Evolutionary conservation across 2,888 invertebrate genomes (phyloP).

Genomic region (Heliconius erato): DNA sequence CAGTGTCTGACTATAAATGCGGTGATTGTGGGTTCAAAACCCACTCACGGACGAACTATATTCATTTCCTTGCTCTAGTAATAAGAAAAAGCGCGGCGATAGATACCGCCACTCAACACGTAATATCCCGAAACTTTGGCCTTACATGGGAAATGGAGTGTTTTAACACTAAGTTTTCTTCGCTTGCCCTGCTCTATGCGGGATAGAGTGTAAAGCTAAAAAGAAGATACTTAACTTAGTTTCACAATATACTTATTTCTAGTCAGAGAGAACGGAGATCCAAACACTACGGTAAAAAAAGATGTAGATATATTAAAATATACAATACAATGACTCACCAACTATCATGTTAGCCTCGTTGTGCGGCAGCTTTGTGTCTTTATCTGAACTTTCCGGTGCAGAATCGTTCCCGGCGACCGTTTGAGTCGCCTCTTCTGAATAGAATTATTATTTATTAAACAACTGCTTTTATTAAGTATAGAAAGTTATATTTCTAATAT

Average conservation of each 20-base stretch:
- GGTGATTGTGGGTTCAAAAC: no score
- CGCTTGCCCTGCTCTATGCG: neutral
- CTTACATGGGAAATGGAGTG: no score
- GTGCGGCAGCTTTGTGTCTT: constrained; percentile 75
- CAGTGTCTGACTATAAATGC: no score
- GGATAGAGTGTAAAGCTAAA: neutral
- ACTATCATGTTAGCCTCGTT: constrained; percentile 81
- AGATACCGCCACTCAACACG: no score
- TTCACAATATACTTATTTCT: no score
- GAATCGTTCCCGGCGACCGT: constrained; percentile 68
- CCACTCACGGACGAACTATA: no score
- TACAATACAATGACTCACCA: constrained; percentile 65
- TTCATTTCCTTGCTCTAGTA: no score
- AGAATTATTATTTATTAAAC: neutral
- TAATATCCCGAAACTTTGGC: no score
- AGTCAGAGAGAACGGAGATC: no score
- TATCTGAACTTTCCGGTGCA: constrained; percentile 57
- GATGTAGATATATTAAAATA: neutral
- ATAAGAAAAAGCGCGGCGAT: no score
- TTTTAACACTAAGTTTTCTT: neutral
- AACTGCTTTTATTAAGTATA: neutral
- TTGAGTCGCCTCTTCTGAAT: constrained; percentile 73
- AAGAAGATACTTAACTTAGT: no score
- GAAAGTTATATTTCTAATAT: neutral
- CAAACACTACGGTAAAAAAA: no score